phyloP scores from a whole-genome alignment of 2,113 vertebrate genomes.

The Rhea americana region DNA sequence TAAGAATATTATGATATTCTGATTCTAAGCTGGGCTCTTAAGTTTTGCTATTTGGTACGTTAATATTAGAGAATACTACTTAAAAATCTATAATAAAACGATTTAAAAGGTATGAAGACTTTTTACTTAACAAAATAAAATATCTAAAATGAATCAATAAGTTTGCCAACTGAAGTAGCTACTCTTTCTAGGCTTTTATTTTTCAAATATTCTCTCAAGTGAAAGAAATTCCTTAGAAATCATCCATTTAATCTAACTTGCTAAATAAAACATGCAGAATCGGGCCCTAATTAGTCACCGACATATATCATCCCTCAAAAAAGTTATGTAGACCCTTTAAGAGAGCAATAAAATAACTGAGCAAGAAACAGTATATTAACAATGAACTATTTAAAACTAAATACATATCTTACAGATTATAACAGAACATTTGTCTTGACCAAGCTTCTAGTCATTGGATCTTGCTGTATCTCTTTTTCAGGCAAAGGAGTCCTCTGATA shows the following conservation, averaged over 20 bases:
- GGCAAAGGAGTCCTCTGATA: not conserved
- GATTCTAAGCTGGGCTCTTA: not conserved
- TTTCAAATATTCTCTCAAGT: not conserved
- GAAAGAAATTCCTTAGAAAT: slow-evolving; percentile 13
- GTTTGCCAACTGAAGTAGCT: not conserved
- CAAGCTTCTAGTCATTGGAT: not conserved
- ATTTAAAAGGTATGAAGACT: not conserved
- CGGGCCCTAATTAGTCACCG: slow-evolving; percentile 18
- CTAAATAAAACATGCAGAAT: slow-evolving; percentile 27
- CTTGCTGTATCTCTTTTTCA: not conserved
- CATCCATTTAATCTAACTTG: slow-evolving; percentile 24
- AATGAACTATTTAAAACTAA: not conserved
- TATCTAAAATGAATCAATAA: not conserved
- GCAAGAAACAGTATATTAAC: not conserved
- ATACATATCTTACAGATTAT: not conserved
- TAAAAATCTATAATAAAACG: not conserved
- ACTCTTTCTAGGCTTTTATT: not conserved
- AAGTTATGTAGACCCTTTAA: slow-evolving; percentile 18
- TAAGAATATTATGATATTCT: not conserved
- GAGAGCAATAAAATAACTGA: not conserved
- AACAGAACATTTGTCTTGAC: not conserved
- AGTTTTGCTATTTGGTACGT: not conserved
- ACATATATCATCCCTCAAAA: slow-evolving; percentile 46
- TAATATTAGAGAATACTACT: not conserved
- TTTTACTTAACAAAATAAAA: not conserved